A percentile compares a stretch with the other conserved stretches of the same genome.
Conservation (phyloP, 2,888 invertebrate genomes). For the Dichetophora obliterata region DNA sequence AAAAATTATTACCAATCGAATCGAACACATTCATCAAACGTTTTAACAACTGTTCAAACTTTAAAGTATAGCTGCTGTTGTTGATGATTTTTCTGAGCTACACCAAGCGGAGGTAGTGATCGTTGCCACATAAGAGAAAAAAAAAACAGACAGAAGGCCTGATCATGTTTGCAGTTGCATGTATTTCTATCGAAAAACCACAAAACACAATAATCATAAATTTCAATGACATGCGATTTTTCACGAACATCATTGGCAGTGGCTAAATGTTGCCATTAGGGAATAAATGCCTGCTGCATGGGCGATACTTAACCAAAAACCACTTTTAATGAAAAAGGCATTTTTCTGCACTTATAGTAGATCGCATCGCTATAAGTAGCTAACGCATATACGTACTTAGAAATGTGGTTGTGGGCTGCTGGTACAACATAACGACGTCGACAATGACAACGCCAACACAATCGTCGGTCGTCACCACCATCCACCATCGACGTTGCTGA, state of each 20-base stretch:
- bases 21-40: conserved; percentile 38
- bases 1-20: conserved; percentile 30
- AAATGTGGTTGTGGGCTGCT: background rate
- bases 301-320: background rate
- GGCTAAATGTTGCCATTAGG: background rate
- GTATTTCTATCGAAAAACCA: conserved; percentile 16
- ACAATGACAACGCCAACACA: background rate
- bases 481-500: background rate
- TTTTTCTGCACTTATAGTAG: background rate
- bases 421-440: background rate
- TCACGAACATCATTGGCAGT: background rate
- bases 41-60: conserved; percentile 35
- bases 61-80: background rate
- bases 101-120: background rate
- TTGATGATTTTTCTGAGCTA: background rate
- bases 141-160: too few species aligned
- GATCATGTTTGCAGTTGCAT: background rate
- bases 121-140: background rate
- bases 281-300: background rate
- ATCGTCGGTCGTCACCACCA: background rate
- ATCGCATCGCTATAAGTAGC: background rate
- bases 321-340: background rate
- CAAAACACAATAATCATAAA: conserved; percentile 36
- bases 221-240: conserved; percentile 42
- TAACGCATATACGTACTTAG: background rate